These are phyloP conservation scores for Petrolisthes manimaculis DNA, from an alignment of 2,888 invertebrate genomes.

Conservation along the genomic window DNA sequence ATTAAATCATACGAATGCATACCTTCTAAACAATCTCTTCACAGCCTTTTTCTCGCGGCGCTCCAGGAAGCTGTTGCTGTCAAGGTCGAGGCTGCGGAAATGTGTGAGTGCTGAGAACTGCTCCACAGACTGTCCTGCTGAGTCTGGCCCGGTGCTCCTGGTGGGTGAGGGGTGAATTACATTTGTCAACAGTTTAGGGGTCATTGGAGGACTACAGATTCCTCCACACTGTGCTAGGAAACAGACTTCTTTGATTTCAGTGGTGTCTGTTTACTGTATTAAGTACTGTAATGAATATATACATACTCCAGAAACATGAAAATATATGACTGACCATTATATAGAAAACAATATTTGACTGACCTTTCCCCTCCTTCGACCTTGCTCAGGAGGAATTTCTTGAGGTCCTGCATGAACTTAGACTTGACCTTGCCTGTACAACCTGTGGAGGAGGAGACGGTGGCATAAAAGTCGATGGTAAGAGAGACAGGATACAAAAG, in stretches of 20 bases:
- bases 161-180: neutral
- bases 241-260: too few relatives aligned
- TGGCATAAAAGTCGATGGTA: too few relatives aligned
- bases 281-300: too few relatives aligned
- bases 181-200: neutral
- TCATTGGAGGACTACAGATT: neutral
- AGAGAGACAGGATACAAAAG: too few relatives aligned
- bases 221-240: too few relatives aligned
- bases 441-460: constrained; percentile 13
- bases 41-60: constrained; percentile 67
- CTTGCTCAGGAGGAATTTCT: constrained; percentile 41
- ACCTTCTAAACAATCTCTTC: constrained; percentile 41
- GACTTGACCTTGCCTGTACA: constrained; percentile 37
- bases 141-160: neutral
- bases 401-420: constrained; percentile 44
- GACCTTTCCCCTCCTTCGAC: constrained; percentile 39
- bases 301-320: too few relatives aligned
- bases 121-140: constrained; percentile 38
- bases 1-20: neutral
- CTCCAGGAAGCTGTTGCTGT: constrained; percentile 67
- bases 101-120: constrained; percentile 42
- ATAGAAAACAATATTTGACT: neutral
- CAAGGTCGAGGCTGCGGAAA: constrained; percentile 36
- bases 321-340: constrained; percentile 9
- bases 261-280: too few relatives aligned